Percentiles rank a stretch among this genome's conserved stretches.
These are phyloP conservation scores for Pentalonia nigronervosa DNA, from an alignment of 1,140 invertebrate species.

Conservation along the genomic window DNA sequence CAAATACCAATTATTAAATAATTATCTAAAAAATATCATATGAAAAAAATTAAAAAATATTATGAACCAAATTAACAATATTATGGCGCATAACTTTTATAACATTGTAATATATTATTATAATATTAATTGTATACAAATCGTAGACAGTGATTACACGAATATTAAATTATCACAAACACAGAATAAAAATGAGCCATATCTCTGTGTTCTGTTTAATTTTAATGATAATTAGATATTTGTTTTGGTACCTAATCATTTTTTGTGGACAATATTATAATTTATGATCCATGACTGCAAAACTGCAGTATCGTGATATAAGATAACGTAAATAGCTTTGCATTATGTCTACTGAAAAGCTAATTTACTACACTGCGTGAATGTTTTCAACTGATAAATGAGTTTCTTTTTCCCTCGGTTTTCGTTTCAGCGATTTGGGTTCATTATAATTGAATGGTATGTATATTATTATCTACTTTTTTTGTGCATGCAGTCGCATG, in stretches of 20 bases:
- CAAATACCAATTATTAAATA: not conserved
- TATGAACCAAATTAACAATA: not conserved
- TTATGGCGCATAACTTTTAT: not conserved
- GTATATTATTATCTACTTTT: not conserved
- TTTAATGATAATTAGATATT: not conserved
- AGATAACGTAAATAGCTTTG: not conserved
- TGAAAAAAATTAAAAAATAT: not conserved
- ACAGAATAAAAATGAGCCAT: not conserved
- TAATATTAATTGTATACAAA: not conserved
- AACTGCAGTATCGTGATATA: not conserved
- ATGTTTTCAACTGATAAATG: slow-evolving; percentile 12
- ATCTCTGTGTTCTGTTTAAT: not conserved
- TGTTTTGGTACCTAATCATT: not conserved
- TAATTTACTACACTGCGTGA: not conserved
- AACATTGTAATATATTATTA: not conserved
- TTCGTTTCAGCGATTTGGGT: not conserved
- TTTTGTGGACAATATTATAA: not conserved
- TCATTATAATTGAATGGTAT: not conserved
- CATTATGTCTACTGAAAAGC: not conserved
- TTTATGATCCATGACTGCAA: not conserved
- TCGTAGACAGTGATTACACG: not conserved
- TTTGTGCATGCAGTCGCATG: not conserved
- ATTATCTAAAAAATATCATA: not conserved
- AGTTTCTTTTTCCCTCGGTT: not conserved
- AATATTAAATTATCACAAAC: not conserved